Base-by-base conservation (phyloP, 2,113 vertebrate species). In the Turnix velox region DNA sequence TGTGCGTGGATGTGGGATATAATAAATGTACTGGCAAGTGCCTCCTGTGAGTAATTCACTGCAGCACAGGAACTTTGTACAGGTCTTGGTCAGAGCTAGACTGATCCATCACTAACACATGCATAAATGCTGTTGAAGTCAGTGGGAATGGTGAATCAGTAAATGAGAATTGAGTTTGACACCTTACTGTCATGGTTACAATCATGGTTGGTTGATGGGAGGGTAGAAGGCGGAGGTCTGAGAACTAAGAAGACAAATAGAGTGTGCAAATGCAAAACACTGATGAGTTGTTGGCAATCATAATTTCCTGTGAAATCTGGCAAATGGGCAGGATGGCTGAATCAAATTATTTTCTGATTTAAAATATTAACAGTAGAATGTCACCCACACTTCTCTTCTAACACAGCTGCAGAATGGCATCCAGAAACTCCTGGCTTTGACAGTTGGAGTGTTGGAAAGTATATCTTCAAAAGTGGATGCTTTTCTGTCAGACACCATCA, bases 301-400 rank as follows among this genome's bases (percentile, higher is more conserved):
- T 46, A 59, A 37, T 40, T 95, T 94, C 89, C 84, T 91, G 48
- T 63, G 69, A 86, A 79, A 74, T 88, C 74, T 94, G 87, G 92
- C 63, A 94, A 72, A 52, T 30, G 46, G 54, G 84, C 31, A 84
- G 77, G 24, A 81, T 1, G 33, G 25, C 89, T 92, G 87, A 77
- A 67, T 45, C 2, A 3, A 93, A 95, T 94, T 87, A 84, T 37
- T 51, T 90, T 58, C 87, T 91, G 69, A 72, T 87, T 92, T 75
- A 84, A 72, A 89, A 92, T 75, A 65, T 65, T 58, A 81, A 75
- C 48, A 33, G 10, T 18, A 1, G 33, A 94, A 8, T 35, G 15
- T 83, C 43, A 49, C 37, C 54, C 68, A 27, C 58, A 30, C 25
- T 24, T 79, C 31, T 55, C 37, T 12, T 74, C 22, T 45, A 84